phyloP scores from a whole-genome alignment of 2,113 vertebrate genomes.

The Sinocyclocheilus rhinocerous region DNA sequence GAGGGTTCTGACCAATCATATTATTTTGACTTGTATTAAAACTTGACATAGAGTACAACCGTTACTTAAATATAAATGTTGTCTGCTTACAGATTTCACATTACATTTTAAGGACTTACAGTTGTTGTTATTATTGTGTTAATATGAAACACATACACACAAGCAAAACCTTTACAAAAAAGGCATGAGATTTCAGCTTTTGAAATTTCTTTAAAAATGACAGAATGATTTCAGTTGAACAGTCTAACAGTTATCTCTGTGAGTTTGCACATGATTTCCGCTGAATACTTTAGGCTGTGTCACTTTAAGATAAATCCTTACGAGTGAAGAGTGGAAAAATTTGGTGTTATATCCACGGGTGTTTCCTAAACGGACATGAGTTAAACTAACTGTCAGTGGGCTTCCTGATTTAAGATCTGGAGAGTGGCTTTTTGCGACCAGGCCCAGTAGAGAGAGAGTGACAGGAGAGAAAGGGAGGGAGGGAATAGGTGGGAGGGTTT shows the following conservation, averaged over 20 bases:
- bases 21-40: neutral
- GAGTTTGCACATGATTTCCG: neutral
- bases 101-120: neutral
- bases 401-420: constrained; percentile 62
- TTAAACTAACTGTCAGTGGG: constrained; percentile 58
- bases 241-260: neutral
- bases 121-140: neutral
- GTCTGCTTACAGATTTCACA: neutral
- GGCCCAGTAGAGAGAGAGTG: constrained; percentile 31
- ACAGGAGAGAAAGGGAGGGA: constrained; percentile 13
- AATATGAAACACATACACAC: neutral
- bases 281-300: neutral
- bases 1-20: neutral
- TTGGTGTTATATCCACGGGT: constrained; percentile 41
- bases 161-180: neutral
- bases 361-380: constrained; percentile 55
- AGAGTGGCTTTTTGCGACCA: constrained; percentile 53
- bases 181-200: neutral
- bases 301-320: constrained; percentile 5
- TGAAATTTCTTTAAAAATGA: neutral
- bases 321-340: constrained; percentile 43
- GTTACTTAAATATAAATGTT: neutral
- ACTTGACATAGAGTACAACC: neutral
- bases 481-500: neutral
- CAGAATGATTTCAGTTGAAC: neutral